These are phyloP conservation scores for Proterorhinus semilunaris DNA, from an alignment of 2,113 vertebrate genomes.

Conservation along the genomic window DNA sequence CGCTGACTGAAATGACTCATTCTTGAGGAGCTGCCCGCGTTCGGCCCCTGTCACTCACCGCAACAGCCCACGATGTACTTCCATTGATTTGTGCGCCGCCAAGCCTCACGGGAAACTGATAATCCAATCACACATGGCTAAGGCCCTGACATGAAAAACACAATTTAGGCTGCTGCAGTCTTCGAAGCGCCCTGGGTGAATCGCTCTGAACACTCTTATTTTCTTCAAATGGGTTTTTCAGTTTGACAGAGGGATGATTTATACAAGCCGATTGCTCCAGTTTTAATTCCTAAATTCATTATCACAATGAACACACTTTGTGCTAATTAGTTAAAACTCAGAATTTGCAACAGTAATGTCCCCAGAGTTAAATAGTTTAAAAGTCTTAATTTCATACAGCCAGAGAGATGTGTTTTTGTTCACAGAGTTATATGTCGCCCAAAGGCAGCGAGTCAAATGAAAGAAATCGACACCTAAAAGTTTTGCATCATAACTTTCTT, in stretches of 20 bases:
- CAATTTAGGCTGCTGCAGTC: slow-evolving; percentile 26
- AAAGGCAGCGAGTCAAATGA: background rate
- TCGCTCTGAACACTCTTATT: slow-evolving; percentile 15
- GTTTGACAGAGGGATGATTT: slow-evolving; percentile 12
- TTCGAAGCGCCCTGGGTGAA: slow-evolving; percentile 23
- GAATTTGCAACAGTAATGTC: background rate
- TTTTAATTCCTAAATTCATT: slow-evolving; percentile 29
- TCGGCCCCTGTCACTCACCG: slow-evolving; percentile 31
- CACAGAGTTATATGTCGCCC: background rate
- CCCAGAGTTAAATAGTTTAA: background rate
- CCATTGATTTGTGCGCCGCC: slow-evolving; percentile 47
- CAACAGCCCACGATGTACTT: slow-evolving; percentile 37
- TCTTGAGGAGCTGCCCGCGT: slow-evolving; percentile 27
- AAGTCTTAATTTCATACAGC: background rate
- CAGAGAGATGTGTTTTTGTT: slow-evolving; percentile 1
- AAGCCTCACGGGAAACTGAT: slow-evolving; percentile 28
- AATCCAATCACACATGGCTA: slow-evolving; percentile 48
- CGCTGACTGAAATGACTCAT: slow-evolving; percentile 43
- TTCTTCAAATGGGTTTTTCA: slow-evolving; percentile 18
- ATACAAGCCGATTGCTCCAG: slow-evolving; percentile 3
- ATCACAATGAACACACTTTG: background rate
- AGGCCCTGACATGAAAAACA: slow-evolving; percentile 44
- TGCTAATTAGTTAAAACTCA: background rate
- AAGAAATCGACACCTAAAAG: background rate
- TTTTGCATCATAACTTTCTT: slow-evolving; percentile 22